Conservation (phyloP, 2,888 invertebrate genomes). For the Mesorhabditis spiculigera region DNA sequence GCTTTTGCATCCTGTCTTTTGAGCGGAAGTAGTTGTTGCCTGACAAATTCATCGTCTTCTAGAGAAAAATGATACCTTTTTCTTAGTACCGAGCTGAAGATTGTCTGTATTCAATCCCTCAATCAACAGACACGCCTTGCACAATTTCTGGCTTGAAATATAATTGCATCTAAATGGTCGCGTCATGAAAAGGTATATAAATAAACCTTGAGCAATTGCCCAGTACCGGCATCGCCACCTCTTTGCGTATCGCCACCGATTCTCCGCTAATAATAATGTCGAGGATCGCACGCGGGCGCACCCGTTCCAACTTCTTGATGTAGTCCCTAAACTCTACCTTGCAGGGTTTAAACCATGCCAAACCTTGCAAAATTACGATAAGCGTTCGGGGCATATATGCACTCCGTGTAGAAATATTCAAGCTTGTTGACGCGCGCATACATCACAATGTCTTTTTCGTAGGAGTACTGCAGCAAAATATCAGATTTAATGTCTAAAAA, state of each 20-base stretch:
- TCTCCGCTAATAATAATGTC: conserved; percentile 64
- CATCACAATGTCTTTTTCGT: conserved; percentile 91
- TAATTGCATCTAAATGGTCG: conserved; percentile 73
- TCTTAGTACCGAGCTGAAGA: conserved; percentile 20
- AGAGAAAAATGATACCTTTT: not conserved
- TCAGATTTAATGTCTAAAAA: conserved; percentile 18
- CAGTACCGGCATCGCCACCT: conserved; percentile 73
- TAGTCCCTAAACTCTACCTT: conserved; percentile 22
- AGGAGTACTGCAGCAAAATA: conserved; percentile 92
- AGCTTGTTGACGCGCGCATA: conserved; percentile 91
- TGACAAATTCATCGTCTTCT: too few relatives aligned
- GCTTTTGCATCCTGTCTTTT: too few relatives aligned
- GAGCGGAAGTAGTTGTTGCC: too few relatives aligned
- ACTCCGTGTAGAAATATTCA: conserved; percentile 97
- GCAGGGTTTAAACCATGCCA: too few relatives aligned
- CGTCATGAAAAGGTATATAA: not conserved
- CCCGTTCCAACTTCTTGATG: conserved; percentile 89
- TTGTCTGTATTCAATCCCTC: conserved; percentile 77
- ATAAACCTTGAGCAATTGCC: conserved; percentile 30
- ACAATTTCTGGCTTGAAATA: conserved; percentile 81
- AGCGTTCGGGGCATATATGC: conserved; percentile 95
- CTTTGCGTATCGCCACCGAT: conserved; percentile 77
- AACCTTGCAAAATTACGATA: conserved; percentile 74
- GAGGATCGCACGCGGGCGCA: conserved; percentile 71
- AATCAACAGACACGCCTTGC: conserved; percentile 90